Percentiles rank a stretch among this genome's conserved stretches.
phyloP scores from a whole-genome alignment of 1,140 invertebrate species.

The Lasioglossum baleicum region DNA sequence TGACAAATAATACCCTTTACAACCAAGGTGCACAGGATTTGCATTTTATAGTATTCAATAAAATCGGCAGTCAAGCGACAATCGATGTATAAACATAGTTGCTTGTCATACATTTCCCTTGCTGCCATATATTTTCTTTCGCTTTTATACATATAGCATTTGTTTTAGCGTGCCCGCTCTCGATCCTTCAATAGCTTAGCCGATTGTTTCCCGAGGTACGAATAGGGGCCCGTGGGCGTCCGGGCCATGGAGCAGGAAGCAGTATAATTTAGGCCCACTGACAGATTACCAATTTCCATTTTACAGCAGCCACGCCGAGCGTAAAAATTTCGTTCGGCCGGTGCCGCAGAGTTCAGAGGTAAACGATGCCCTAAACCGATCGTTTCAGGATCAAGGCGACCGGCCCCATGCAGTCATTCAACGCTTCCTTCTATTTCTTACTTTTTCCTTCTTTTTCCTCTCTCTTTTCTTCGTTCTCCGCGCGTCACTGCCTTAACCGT shows the following conservation, averaged over 20 bases:
- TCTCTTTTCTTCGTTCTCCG: neutral
- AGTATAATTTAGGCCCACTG: neutral
- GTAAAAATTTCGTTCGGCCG: constrained; percentile 21
- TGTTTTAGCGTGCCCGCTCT: neutral
- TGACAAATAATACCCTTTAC: too few relatives aligned
- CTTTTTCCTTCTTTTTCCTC: constrained; percentile 7
- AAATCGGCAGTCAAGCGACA: too few relatives aligned
- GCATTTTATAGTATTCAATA: too few relatives aligned
- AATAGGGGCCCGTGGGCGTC: neutral
- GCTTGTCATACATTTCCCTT: too few relatives aligned
- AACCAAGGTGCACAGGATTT: too few relatives aligned
- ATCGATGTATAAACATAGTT: too few relatives aligned
- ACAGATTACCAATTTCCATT: constrained; percentile 20
- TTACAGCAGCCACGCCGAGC: constrained; percentile 10
- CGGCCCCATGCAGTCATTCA: constrained; percentile 42
- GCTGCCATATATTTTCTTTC: neutral
- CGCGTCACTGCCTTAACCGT: constrained; percentile 37
- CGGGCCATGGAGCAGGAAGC: neutral
- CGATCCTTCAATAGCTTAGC: neutral
- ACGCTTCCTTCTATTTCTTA: neutral
- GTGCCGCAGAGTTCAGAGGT: constrained; percentile 10
- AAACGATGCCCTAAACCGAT: constrained; percentile 2
- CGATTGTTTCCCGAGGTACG: neutral
- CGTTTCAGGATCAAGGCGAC: constrained; percentile 30
- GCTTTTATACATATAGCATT: too few relatives aligned